Evolutionary conservation across 2,797 vertebrate genomes (phyloP), one percentile per base, ranked within the genome.

Genomic region (Florisuga fusca): DNA sequence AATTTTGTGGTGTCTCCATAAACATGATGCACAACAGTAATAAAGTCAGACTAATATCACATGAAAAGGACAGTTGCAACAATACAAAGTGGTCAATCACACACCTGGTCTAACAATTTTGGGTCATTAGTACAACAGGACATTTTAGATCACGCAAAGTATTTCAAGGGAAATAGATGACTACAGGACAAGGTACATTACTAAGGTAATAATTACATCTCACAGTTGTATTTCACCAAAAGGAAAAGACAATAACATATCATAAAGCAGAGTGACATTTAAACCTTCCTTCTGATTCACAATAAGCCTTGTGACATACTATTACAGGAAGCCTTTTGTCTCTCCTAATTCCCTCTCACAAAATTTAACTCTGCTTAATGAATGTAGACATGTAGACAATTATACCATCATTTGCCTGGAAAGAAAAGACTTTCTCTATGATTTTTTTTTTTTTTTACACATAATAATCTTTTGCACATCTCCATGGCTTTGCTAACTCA

Each of bases 11-110:
- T 92, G 79, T 79, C 89, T 95, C 95, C 95, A 93, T 96, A 96
- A 96, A 97, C 59, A 34, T 77, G 90, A 94, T 90, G n/a, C 85
- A 95, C 51, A 78, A 55, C 43, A 76, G 80, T 20, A 94, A 96
- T 97, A 95, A 97, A 97, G 84, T 88, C 80, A 93, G 92, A 87
- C 76, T 94, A 95, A 96, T 79, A 85, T 88, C 93, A 95, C 79
- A 80, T 66, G 94, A 96, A 95, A 97, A 94, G 93, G 90, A 89
- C 84, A 87, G 92, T 91, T 95, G 93, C 85, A 96, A 87, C 91
- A 96, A 91, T 93, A 96, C 71, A 12, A 97, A 97, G 48, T 92
- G 94, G 93, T 97, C 96, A 95, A 71, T 97, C 95, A 77, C 64
- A 79, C 33, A 82, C 81, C 94, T 86, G 80, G 82, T 66, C 78